These are phyloP conservation scores for Uria lomvia DNA, from an alignment of 2,113 vertebrate species.

Conservation along the genomic window DNA sequence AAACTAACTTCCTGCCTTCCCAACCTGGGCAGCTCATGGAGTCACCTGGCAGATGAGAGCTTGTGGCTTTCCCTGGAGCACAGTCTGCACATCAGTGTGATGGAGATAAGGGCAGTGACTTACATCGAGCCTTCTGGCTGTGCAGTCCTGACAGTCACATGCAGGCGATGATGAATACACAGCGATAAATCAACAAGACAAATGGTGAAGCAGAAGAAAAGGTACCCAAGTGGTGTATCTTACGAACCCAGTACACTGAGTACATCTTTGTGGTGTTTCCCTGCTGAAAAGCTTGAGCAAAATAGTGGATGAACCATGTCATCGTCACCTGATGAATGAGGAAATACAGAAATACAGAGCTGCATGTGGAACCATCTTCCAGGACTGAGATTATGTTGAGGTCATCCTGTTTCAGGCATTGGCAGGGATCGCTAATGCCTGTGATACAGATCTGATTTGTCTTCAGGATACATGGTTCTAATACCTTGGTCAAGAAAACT, in stretches of 20 bases:
- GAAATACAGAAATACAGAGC: background rate
- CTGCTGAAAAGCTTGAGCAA: background rate
- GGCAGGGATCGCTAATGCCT: background rate
- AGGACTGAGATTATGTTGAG: background rate
- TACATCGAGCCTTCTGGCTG: background rate
- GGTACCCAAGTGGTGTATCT: background rate
- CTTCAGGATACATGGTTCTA: background rate
- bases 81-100: too few relatives aligned
- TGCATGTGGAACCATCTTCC: background rate
- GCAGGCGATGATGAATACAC: background rate
- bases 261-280: background rate
- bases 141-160: rapidly evolving
- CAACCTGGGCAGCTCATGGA: background rate
- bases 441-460: background rate
- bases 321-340: background rate
- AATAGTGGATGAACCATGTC: background rate
- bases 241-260: background rate
- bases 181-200: background rate
- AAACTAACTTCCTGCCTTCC: background rate
- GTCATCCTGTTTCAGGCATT: background rate
- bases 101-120: background rate
- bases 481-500: background rate
- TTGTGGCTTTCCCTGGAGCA: background rate
- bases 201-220: background rate
- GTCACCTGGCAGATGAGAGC: background rate